Percentiles rank a stretch among this genome's conserved stretches.
Conservation (phyloP, 2,113 vertebrate genomes). For the Podilymbus podiceps region DNA sequence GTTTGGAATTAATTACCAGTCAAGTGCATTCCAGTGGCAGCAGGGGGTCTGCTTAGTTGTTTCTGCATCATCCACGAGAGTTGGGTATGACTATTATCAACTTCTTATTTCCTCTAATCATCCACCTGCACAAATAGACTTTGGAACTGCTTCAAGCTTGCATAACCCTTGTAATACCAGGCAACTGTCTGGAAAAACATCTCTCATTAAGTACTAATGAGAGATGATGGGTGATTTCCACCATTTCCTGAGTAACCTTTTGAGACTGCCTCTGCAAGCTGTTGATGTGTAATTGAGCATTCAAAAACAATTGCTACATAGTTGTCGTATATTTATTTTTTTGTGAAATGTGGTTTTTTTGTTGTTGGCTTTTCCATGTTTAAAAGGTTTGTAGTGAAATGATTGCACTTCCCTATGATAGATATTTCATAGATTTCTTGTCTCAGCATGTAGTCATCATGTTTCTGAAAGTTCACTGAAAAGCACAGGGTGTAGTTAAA, state of each 20-base stretch:
- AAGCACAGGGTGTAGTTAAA: not conserved
- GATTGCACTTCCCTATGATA: not conserved
- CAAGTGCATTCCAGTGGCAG: slow-evolving; percentile 44
- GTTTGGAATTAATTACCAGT: slow-evolving; percentile 59
- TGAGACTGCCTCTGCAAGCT: slow-evolving; percentile 42
- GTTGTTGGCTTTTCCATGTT: not conserved
- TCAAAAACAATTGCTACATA: not conserved
- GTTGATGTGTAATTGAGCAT: slow-evolving; percentile 41
- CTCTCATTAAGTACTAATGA: slow-evolving; percentile 60
- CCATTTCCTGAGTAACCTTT: slow-evolving; percentile 54
- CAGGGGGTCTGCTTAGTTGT: slow-evolving; percentile 30
- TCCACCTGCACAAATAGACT: slow-evolving; percentile 61
- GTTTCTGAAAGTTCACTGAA: not conserved
- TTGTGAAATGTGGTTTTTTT: not conserved
- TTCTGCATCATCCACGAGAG: slow-evolving; percentile 30
- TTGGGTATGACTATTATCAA: slow-evolving; percentile 26
- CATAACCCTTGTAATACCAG: slow-evolving; percentile 35
- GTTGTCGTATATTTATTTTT: not conserved
- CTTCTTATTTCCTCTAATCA: slow-evolving; percentile 54
- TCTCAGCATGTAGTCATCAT: not conserved
- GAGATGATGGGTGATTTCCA: slow-evolving; percentile 52
- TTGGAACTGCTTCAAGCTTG: slow-evolving; percentile 54
- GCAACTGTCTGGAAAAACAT: slow-evolving; percentile 57
- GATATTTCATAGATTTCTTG: not conserved
- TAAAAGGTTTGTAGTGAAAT: not conserved